Percentiles rank a stretch among this genome's conserved stretches.
These are phyloP conservation scores for Lasioglossum lativentre DNA, from an alignment of 2,888 invertebrate genomes.

Conservation along the genomic window DNA sequence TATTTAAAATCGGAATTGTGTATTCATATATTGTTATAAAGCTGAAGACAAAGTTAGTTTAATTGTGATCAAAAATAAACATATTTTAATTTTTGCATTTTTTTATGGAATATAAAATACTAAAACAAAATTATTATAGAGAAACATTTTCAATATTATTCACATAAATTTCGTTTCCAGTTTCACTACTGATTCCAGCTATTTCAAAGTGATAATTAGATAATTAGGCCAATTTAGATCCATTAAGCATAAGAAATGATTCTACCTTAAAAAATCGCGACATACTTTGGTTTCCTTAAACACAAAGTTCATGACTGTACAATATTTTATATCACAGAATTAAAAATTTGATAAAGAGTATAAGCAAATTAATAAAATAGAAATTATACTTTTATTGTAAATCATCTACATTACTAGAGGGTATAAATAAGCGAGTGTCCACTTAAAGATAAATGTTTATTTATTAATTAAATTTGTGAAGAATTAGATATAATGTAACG, in stretches of 20 bases:
- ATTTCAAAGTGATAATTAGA: neutral
- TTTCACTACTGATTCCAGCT: neutral
- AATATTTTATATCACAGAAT: neutral
- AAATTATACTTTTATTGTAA: neutral
- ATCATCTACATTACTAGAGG: neutral
- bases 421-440: neutral
- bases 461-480: conserved; percentile 4
- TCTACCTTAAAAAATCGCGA: neutral
- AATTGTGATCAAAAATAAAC: too few species aligned
- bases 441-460: conserved; percentile 37
- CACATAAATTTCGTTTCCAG: neutral
- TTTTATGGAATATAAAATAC: too few species aligned
- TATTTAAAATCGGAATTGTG: too few species aligned
- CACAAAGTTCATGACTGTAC: neutral
- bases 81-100: too few species aligned
- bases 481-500: neutral
- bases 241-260: neutral
- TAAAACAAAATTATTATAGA: too few species aligned
- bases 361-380: neutral
- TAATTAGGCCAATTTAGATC: neutral
- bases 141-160: neutral
- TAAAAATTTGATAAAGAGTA: neutral
- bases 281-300: neutral
- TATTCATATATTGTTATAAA: too few species aligned
- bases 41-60: too few species aligned